Conservation (phyloP, 1,140 invertebrate genomes). For the Drosophila rhopaloa region DNA sequence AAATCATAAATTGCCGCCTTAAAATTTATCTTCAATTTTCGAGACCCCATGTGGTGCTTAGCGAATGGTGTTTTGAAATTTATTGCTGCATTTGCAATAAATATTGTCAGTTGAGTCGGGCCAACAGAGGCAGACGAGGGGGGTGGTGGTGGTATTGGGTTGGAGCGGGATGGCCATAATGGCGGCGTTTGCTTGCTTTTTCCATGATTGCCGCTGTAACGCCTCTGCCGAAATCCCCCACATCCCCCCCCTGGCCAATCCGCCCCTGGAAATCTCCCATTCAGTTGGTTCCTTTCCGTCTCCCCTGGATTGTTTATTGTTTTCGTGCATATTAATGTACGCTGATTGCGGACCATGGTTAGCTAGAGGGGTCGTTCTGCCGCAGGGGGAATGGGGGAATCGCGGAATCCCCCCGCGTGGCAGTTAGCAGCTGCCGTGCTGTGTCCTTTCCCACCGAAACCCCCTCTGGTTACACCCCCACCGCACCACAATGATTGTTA, state of each 20-base stretch:
- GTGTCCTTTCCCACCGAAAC: conserved; percentile 16
- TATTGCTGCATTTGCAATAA: conserved; percentile 85
- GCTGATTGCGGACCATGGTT: conserved; percentile 72
- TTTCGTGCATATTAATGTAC: conserved; percentile 83
- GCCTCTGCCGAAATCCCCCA: conserved; percentile 61
- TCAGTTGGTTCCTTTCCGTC: conserved; percentile 6
- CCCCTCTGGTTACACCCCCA: neutral
- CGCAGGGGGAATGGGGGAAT: neutral
- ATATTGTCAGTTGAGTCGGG: conserved; percentile 79
- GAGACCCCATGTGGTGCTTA: conserved; percentile 85
- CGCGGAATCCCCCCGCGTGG: conserved; percentile 22
- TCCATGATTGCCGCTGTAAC: conserved; percentile 80
- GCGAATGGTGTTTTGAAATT: conserved; percentile 85
- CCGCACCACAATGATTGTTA: conserved; percentile 57
- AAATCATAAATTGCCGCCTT: conserved; percentile 85
- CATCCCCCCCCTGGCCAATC: neutral
- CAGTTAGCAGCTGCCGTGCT: conserved; percentile 78
- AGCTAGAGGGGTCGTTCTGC: conserved; percentile 10
- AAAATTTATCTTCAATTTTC: conserved; percentile 85
- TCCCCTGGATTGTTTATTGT: conserved; percentile 77
- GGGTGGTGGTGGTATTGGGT: neutral
- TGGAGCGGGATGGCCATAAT: conserved; percentile 39
- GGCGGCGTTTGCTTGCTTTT: conserved; percentile 66
- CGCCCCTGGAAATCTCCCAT: conserved; percentile 8
- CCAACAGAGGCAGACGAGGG: conserved; percentile 11